Percentiles rank a stretch among this genome's conserved stretches.
Evolutionary conservation across 2,113 vertebrate genomes (phyloP).

Genomic region (Hippolais icterina): DNA sequence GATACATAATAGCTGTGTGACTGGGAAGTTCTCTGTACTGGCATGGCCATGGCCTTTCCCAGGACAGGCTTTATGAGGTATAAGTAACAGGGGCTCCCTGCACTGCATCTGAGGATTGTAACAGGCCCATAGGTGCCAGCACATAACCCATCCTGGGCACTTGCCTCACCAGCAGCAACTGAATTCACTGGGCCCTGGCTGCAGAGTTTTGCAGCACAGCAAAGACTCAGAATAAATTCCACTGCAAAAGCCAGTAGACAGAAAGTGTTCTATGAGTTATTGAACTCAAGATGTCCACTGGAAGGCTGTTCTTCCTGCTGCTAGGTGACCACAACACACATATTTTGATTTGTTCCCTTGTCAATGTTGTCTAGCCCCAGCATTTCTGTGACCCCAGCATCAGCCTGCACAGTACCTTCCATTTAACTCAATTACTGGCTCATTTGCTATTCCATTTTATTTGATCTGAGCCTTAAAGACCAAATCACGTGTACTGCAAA

Average conservation of each 20-base stretch:
- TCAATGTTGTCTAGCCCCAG: not conserved
- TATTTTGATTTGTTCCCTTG: not conserved
- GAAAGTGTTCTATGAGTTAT: accelerated
- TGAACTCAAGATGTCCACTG: not conserved
- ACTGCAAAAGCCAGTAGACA: not conserved
- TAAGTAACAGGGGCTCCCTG: not conserved
- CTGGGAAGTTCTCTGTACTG: not conserved
- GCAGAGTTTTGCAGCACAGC: not conserved
- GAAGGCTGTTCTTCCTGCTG: not conserved
- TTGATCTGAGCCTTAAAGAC: not conserved
- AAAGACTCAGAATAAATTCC: not conserved
- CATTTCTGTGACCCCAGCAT: not conserved
- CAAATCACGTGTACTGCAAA: not conserved
- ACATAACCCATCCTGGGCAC: not conserved
- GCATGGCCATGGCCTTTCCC: not conserved
- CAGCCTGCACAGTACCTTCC: not conserved
- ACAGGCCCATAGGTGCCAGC: not conserved
- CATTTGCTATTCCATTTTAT: constrained; percentile 21
- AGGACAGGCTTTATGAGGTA: not conserved
- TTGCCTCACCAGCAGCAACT: not conserved
- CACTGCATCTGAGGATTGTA: not conserved
- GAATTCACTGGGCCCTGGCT: not conserved
- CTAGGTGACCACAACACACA: not conserved
- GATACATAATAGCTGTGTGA: not conserved
- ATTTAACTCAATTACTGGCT: not conserved